Conservation (phyloP, 2,113 vertebrate genomes). For the Varanus salvator region DNA sequence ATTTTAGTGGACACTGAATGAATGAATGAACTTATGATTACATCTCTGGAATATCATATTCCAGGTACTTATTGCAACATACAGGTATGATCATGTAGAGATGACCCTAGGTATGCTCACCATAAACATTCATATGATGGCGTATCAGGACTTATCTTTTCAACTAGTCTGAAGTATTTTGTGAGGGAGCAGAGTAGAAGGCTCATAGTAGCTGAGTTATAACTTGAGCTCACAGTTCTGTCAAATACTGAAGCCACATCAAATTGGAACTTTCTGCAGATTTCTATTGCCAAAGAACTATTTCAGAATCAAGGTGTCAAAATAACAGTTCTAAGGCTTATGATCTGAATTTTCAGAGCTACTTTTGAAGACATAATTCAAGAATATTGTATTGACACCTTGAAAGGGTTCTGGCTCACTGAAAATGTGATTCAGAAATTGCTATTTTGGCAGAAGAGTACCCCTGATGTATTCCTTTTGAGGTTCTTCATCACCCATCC, state of each 20-base stretch:
- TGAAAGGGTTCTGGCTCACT: background rate
- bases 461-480: constrained; percentile 24
- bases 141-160: constrained; percentile 15
- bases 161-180: background rate
- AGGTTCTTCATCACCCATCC: constrained; percentile 4
- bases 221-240: background rate
- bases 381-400: background rate
- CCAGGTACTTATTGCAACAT: background rate
- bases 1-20: too few species aligned
- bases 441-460: constrained; percentile 27
- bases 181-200: background rate
- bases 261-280: constrained; percentile 1
- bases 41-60: too few species aligned
- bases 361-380: background rate
- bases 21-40: too few species aligned
- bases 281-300: background rate
- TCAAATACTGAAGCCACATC: constrained; percentile 3
- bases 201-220: background rate
- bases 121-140: background rate
- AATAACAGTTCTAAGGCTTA: background rate
- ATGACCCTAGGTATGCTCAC: background rate
- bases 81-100: background rate
- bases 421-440: background rate
- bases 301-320: background rate
- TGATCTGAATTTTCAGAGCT: background rate